Evolutionary conservation across 2,888 invertebrate genomes (phyloP), one percentile per base, ranked within the genome.

Genomic region (Idaea aversata): DNA sequence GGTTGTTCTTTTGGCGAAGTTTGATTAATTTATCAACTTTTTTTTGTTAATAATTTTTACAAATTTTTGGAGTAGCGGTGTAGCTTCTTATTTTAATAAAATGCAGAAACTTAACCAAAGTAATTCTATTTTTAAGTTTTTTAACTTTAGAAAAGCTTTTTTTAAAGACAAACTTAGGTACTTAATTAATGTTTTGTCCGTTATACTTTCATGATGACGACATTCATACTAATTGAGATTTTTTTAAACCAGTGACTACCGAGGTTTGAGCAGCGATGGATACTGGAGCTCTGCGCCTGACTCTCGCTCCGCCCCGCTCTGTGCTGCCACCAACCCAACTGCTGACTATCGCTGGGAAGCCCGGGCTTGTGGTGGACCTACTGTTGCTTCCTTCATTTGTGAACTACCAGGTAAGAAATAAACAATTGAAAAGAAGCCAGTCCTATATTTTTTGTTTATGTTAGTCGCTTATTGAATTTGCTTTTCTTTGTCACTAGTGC

Each of bases 331-430:
- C 67, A 95, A 96, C 85, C 96, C 97, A 1, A 94, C 95, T 5
- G 94, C 95, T 10, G 96, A 96, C 89, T 96, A 96, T 87, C 94
- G 96, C 71, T 97, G 96, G 97, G 95, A 95, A 79, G 95, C 96
- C 0, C 91, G 95, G 62, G 93, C 95, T 13, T 97, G 97, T 78
- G 96, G 96, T 10, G 96, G 96, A 34, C 96, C 96, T 0, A 95
- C 96, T 71, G 95, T 96, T 0, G 96, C 96, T 0, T 95, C 96
- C 6, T 97, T 97, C 84, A 95, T 97, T 70, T 97, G 97, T 82
- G 96, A 97, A 93, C 92, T 96, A 80, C 95, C 96, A 77, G 96
- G 96, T 96, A 78, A 65, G 64, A 67, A 15, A 25, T 25, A 35
- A 61, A 64, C 38, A 7, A 60, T 10, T 7, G 10, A 10, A 47